Evolutionary conservation across 2,888 invertebrate genomes (phyloP).

Genomic region (Ryuthela nishihirai): DNA sequence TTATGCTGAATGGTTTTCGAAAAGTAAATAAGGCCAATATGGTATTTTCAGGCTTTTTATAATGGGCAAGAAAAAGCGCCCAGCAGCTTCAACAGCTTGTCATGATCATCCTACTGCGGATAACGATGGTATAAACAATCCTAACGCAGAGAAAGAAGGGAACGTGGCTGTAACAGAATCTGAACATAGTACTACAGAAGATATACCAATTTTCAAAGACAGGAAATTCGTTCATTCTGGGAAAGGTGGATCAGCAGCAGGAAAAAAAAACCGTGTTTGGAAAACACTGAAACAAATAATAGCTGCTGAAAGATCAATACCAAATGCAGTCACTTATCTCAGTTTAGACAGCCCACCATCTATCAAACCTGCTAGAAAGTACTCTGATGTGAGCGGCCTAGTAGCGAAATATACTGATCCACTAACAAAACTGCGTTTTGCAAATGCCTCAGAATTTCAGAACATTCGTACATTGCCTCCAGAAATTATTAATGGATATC

Average conservation of each 20-base stretch:
- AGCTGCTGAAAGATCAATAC: slow-evolving; percentile 69
- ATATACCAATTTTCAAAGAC: slow-evolving; percentile 29
- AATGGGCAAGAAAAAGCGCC: too few species aligned
- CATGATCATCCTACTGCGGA: too few species aligned
- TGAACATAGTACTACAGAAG: slow-evolving; percentile 9
- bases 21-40: too few species aligned
- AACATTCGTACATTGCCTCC: slow-evolving; percentile 80
- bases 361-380: slow-evolving; percentile 85
- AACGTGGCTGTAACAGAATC: not conserved
- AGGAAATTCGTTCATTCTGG: slow-evolving; percentile 48
- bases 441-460: slow-evolving; percentile 80
- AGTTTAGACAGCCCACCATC: slow-evolving; percentile 88
- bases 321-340: slow-evolving; percentile 64
- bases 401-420: slow-evolving; percentile 84
- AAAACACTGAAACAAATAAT: slow-evolving; percentile 84
- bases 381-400: slow-evolving; percentile 68
- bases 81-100: too few species aligned
- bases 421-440: slow-evolving; percentile 79
- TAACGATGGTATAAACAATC: too few species aligned
- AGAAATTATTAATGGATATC: slow-evolving; percentile 86
- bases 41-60: too few species aligned
- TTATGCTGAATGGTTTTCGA: too few species aligned
- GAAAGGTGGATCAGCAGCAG: slow-evolving; percentile 47
- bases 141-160: slow-evolving; percentile 22
- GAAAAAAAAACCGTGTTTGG: slow-evolving; percentile 75